Percentiles rank a stretch among this genome's conserved stretches.
phyloP scores from a whole-genome alignment of 2,113 vertebrate species.

The Hippotragus niger region DNA sequence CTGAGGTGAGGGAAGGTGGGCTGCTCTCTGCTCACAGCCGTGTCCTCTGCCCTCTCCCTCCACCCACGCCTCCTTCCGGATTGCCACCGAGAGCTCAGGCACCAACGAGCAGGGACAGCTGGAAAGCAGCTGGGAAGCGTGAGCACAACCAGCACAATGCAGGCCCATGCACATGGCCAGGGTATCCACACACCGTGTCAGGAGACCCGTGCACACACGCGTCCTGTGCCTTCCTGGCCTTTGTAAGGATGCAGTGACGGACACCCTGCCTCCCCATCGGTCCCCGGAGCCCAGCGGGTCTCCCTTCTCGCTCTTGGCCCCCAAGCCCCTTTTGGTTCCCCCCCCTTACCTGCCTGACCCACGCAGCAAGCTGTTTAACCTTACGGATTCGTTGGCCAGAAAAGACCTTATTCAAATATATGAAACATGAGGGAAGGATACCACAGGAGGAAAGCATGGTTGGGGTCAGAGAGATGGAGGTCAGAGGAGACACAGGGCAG shows the following conservation, averaged over 20 bases:
- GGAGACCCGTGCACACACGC: neutral
- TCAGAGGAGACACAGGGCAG: neutral
- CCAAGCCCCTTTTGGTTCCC: neutral
- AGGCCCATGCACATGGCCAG: neutral
- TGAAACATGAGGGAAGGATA: neutral
- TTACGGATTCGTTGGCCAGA: neutral
- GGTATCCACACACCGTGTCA: neutral
- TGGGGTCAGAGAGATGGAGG: neutral
- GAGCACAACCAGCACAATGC: neutral
- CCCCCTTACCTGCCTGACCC: neutral
- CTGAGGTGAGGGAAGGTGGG: neutral
- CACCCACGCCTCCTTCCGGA: neutral
- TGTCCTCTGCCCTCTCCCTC: neutral
- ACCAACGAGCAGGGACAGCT: neutral
- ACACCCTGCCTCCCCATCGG: neutral
- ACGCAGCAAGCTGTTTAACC: neutral
- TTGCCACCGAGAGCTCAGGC: neutral
- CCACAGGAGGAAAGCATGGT: neutral
- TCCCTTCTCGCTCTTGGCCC: neutral
- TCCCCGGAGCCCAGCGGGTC: neutral
- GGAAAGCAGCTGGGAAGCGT: fast-evolving
- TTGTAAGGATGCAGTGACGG: neutral
- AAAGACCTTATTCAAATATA: neutral
- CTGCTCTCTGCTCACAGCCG: neutral
- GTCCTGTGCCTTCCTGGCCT: neutral